A percentile compares a stretch with the other conserved stretches of the same genome.
phyloP scores from a whole-genome alignment of 2,888 invertebrate genomes.

The Drosophila neonasuta region DNA sequence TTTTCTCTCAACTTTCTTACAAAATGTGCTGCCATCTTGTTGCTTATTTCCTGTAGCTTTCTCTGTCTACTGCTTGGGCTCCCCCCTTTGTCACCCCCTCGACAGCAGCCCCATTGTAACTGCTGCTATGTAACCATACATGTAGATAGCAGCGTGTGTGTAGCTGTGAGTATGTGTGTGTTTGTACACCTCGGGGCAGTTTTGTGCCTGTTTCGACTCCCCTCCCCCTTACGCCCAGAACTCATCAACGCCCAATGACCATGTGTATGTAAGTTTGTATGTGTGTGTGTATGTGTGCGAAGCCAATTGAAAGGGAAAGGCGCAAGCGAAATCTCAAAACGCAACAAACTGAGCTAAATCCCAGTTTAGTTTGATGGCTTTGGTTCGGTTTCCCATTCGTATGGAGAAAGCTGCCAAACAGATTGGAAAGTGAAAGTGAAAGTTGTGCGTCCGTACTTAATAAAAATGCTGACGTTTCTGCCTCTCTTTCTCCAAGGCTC shows the following conservation, averaged over 20 bases:
- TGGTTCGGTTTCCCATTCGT: constrained; percentile 35
- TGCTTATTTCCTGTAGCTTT: constrained; percentile 56
- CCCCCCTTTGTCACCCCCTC: background rate
- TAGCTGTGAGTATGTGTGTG: constrained; percentile 26
- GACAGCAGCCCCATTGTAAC: constrained; percentile 24
- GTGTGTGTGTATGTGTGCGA: constrained; percentile 46
- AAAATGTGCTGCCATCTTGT: constrained; percentile 71
- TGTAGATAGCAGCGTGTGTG: constrained; percentile 19
- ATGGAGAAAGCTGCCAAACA: constrained; percentile 29
- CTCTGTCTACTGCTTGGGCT: constrained; percentile 16
- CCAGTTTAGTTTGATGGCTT: constrained; percentile 63
- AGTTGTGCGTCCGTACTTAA: constrained; percentile 45
- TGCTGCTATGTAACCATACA: constrained; percentile 60
- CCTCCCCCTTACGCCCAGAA: background rate
- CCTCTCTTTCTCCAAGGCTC: background rate
- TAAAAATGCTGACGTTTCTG: constrained; percentile 55
- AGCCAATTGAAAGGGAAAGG: constrained; percentile 61
- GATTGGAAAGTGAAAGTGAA: constrained; percentile 47
- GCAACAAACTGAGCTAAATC: constrained; percentile 71
- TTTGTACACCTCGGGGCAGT: constrained; percentile 48
- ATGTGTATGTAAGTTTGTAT: constrained; percentile 3
- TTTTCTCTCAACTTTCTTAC: constrained; percentile 74
- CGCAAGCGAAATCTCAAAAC: constrained; percentile 63
- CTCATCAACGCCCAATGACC: constrained; percentile 47
- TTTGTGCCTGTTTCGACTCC: constrained; percentile 36